Conservation (phyloP, 2,113 vertebrate genomes). For the Megalops atlanticus region DNA sequence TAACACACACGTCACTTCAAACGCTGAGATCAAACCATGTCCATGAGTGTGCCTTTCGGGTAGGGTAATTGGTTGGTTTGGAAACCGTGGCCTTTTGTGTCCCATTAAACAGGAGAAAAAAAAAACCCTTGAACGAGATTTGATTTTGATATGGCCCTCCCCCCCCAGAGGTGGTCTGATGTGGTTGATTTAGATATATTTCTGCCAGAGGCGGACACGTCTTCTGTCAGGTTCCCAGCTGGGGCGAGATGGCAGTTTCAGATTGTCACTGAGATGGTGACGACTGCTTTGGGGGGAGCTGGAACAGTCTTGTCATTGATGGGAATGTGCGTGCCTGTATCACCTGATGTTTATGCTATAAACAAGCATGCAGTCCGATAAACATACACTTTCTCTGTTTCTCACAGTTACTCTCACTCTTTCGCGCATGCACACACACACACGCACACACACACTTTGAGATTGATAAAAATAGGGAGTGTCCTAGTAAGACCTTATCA, state of each 20-base stretch:
- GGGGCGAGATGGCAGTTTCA: neutral
- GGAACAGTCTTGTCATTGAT: neutral
- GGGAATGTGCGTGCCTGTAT: neutral
- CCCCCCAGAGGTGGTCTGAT: neutral
- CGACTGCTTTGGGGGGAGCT: neutral
- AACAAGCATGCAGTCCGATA: neutral
- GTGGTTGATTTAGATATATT: neutral
- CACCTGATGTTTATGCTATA: neutral
- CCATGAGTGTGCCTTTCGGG: neutral
- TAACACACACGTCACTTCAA: neutral
- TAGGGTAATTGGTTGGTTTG: neutral
- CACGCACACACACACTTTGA: no score
- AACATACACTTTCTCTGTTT: no score
- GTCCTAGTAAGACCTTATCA: neutral
- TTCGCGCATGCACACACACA: neutral
- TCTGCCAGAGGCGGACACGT: neutral
- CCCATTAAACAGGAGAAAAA: no score
- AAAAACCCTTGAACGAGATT: neutral
- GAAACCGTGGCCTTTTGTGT: neutral
- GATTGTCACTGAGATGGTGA: neutral
- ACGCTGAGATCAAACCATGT: neutral
- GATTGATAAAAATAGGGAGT: neutral
- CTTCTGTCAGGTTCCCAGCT: neutral
- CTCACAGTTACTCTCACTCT: no score
- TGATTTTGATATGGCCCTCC: neutral